A percentile compares a stretch with the other conserved stretches of the same genome.
These are phyloP conservation scores for Drosophila hamatofila DNA, from an alignment of 2,888 invertebrate species.

Conservation along the genomic window DNA sequence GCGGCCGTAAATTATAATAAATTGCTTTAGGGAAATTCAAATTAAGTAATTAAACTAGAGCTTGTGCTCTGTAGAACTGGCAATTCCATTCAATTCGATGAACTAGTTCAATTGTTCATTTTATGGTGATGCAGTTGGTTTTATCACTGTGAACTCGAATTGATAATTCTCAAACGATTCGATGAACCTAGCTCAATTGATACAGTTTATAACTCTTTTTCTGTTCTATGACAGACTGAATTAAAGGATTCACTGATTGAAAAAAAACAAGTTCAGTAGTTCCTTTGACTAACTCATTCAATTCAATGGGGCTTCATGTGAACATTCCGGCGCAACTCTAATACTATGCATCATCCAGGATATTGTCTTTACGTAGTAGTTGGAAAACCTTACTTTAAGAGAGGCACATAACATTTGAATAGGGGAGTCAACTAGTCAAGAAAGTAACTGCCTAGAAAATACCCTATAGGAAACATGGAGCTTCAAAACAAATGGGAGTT, in stretches of 20 bases:
- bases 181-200: background rate
- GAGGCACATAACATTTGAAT: background rate
- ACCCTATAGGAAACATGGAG: background rate
- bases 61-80: background rate
- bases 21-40: slow-evolving; percentile 80
- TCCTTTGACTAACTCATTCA: background rate
- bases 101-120: background rate
- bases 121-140: background rate
- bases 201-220: too few relatives aligned
- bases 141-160: too few relatives aligned
- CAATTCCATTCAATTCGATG: slow-evolving; percentile 26
- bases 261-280: background rate
- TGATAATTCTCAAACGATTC: background rate
- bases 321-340: background rate
- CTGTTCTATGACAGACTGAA: background rate
- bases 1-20: slow-evolving; percentile 66
- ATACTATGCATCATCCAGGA: too few relatives aligned
- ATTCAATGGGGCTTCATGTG: background rate
- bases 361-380: background rate
- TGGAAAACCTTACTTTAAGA: background rate
- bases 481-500: too few relatives aligned
- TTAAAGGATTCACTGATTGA: background rate
- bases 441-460: background rate
- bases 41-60: slow-evolving; percentile 82
- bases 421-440: background rate